Evolutionary conservation across 2,113 vertebrate species (phyloP).

Genomic region (Solenodon paradoxus): DNA sequence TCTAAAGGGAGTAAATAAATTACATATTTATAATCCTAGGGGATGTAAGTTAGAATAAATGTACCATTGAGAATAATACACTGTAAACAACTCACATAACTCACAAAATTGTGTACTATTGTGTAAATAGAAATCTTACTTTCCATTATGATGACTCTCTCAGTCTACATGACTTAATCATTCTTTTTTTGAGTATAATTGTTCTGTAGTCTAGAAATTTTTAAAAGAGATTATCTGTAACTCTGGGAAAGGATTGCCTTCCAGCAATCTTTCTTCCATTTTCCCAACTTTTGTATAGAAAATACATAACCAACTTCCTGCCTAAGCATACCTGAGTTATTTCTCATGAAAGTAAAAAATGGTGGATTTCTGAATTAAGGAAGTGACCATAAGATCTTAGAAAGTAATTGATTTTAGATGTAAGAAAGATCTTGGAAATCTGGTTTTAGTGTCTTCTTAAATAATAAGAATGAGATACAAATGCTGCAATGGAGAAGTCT

Average conservation of each 20-base stretch:
- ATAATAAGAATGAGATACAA: neutral
- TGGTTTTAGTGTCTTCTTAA: neutral
- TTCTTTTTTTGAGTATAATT: slow-evolving; percentile 1
- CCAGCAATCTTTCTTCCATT: slow-evolving; percentile 27
- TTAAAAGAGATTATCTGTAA: neutral
- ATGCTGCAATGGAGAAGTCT: neutral
- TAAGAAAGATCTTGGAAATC: neutral
- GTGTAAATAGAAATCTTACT: neutral
- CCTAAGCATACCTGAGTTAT: neutral
- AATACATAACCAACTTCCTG: slow-evolving; percentile 60
- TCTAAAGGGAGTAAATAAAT: neutral
- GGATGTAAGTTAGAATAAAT: slow-evolving; percentile 20
- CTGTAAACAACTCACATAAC: neutral
- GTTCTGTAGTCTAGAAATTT: neutral
- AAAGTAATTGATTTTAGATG: neutral
- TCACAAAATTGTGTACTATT: neutral
- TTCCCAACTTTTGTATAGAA: slow-evolving; percentile 41
- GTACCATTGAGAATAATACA: neutral
- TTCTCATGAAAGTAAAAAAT: slow-evolving; percentile 47
- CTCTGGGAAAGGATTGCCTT: slow-evolving; percentile 27
- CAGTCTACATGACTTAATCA: neutral
- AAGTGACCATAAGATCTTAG: neutral
- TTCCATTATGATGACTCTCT: neutral
- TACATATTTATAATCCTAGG: neutral
- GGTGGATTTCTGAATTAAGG: slow-evolving; percentile 34